A percentile compares a stretch with the other conserved stretches of the same genome.
Conservation (phyloP, 1,140 invertebrate species). For the Trypoxylus dichotomus region DNA sequence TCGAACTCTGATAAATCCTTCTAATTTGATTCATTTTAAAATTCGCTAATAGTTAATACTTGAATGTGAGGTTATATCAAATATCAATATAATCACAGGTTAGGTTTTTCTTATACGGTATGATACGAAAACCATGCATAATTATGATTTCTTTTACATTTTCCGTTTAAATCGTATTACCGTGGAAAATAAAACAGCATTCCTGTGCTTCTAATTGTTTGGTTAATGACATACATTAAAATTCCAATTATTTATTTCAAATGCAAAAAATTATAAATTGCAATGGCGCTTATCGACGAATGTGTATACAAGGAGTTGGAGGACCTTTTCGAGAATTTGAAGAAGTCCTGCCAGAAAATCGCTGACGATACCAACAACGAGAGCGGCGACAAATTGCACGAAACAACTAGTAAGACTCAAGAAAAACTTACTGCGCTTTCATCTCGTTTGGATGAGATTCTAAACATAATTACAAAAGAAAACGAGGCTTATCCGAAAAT, state of each 20-base stretch:
- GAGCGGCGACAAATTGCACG: constrained; percentile 4
- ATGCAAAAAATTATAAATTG: constrained; percentile 15
- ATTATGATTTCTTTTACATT: neutral
- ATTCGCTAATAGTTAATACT: neutral
- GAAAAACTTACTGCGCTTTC: constrained; percentile 30
- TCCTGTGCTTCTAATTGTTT: constrained; percentile 23
- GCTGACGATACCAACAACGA: constrained; percentile 27
- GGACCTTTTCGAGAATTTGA: constrained; percentile 34
- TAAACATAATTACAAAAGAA: constrained; percentile 29
- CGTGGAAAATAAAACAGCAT: constrained; percentile 26
- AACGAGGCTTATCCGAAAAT: constrained; percentile 35
- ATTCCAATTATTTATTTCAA: constrained; percentile 26
- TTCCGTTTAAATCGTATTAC: neutral
- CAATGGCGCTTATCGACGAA: constrained; percentile 26
- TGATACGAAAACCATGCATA: neutral
- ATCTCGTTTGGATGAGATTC: constrained; percentile 30
- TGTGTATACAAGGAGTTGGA: constrained; percentile 32
- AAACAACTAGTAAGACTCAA: constrained; percentile 20
- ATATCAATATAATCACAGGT: neutral
- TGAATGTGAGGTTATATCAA: neutral
- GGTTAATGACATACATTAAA: constrained; percentile 27
- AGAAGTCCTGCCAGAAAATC: constrained; percentile 32
- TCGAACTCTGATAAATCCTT: neutral
- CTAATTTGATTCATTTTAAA: constrained; percentile 11
- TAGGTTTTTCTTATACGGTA: neutral